phyloP scores from a whole-genome alignment of 2,113 vertebrate genomes.

The Scophthalmus maximus region DNA sequence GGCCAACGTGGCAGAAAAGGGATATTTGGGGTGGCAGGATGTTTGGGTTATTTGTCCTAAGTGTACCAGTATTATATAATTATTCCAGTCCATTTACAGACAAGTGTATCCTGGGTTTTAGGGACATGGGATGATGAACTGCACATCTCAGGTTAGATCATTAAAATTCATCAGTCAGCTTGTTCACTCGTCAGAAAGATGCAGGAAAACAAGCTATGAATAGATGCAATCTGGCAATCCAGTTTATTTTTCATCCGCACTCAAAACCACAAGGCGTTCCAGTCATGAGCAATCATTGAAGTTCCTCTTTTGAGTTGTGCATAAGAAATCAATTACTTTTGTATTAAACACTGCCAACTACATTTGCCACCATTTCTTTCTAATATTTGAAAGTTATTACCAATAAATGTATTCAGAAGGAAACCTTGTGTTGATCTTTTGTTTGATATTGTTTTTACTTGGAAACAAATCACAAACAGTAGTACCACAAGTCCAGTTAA shows the following conservation, averaged over 20 bases:
- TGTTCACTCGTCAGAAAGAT: conserved; percentile 9
- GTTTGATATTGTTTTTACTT: conserved; percentile 21
- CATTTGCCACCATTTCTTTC: conserved; percentile 53
- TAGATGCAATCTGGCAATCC: not conserved
- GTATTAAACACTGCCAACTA: conserved; percentile 70
- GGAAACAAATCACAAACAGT: too few relatives aligned
- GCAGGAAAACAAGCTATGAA: conserved; percentile 3
- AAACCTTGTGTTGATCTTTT: not conserved
- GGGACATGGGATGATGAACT: conserved; percentile 20
- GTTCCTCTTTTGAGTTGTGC: conserved; percentile 44
- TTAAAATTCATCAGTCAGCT: conserved; percentile 17
- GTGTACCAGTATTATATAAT: conserved; percentile 50
- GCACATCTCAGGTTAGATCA: conserved; percentile 51
- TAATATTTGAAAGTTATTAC: conserved; percentile 65
- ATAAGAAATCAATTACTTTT: conserved; percentile 47
- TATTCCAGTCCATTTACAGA: conserved; percentile 3
- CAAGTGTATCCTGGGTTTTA: conserved; percentile 1
- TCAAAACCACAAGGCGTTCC: conserved; percentile 32
- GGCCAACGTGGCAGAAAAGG: conserved; percentile 42
- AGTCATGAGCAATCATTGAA: conserved; percentile 8
- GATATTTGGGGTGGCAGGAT: conserved; percentile 33
- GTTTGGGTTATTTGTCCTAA: conserved; percentile 29
- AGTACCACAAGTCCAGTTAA: not conserved
- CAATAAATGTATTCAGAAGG: conserved; percentile 70
- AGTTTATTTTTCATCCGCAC: conserved; percentile 13